Conservation (phyloP, 2,797 vertebrate genomes). For the Takifugu ocellatus region DNA sequence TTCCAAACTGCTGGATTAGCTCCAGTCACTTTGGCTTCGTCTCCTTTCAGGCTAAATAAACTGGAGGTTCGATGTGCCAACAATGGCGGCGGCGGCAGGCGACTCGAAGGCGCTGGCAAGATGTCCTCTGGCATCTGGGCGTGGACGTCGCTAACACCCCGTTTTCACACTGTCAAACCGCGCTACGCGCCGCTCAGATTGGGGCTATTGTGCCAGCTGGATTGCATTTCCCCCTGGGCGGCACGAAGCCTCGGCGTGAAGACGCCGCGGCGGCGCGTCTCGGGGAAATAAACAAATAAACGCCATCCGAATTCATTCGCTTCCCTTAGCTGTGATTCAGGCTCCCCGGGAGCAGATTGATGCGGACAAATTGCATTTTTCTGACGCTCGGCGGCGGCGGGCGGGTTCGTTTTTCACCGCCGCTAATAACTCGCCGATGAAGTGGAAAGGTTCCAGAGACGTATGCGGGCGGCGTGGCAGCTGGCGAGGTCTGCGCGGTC, state of each 20-base stretch:
- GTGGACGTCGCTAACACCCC: conserved; percentile 39
- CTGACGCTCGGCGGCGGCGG: no score
- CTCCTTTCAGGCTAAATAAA: conserved; percentile 3
- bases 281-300: conserved; percentile 34
- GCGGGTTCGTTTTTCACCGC: neutral
- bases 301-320: conserved; percentile 31
- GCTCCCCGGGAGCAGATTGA: neutral
- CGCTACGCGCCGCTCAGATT: conserved; percentile 51
- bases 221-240: conserved; percentile 49
- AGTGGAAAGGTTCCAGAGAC: conserved; percentile 28
- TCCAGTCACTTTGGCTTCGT: neutral
- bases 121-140: conserved; percentile 38
- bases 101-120: conserved; percentile 28
- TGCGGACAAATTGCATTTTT: neutral
- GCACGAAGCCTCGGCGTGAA: conserved; percentile 39
- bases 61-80: conserved; percentile 6
- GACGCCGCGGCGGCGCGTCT: conserved; percentile 40
- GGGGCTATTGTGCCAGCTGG: conserved; percentile 56
- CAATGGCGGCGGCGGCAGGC: neutral
- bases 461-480: conserved; percentile 4
- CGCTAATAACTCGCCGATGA: conserved; percentile 16
- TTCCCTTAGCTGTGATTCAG: conserved; percentile 5
- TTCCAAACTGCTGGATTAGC: neutral
- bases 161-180: conserved; percentile 55
- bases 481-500: conserved; percentile 11